Conservation (phyloP, 2,797 vertebrate species). For the Borostomias antarcticus region DNA sequence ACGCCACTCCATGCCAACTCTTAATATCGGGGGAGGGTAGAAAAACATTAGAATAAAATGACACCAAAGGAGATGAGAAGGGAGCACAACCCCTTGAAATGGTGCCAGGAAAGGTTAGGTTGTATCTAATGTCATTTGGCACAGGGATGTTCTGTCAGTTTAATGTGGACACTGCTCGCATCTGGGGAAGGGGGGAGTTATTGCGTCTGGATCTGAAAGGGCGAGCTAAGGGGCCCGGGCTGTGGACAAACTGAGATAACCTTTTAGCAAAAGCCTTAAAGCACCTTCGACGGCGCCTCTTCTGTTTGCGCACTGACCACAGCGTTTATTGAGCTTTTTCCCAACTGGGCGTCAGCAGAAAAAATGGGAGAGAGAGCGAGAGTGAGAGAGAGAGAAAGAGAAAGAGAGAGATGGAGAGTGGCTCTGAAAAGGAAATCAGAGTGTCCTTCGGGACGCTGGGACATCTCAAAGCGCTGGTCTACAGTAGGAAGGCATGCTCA, state of each 20-base stretch:
- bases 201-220: conserved; percentile 6
- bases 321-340: too few relatives aligned
- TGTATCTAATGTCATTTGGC: conserved; percentile 30
- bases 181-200: conserved; percentile 7
- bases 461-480: too few relatives aligned
- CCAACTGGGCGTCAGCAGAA: conserved; percentile 39
- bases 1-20: conserved; percentile 53
- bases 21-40: conserved; percentile 30
- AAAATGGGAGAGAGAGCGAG: too few relatives aligned
- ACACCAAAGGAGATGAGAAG: conserved; percentile 12
- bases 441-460: too few relatives aligned
- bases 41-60: background rate
- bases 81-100: conserved; percentile 7
- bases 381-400: too few relatives aligned
- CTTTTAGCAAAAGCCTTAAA: conserved; percentile 34
- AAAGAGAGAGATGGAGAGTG: too few relatives aligned
- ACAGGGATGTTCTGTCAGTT: conserved; percentile 27
- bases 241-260: conserved; percentile 39
- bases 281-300: conserved; percentile 39
- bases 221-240: background rate
- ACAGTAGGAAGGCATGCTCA: too few relatives aligned
- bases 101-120: conserved; percentile 22
- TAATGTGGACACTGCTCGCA: conserved; percentile 3
- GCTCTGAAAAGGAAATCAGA: too few relatives aligned
- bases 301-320: conserved; percentile 56